Conservation (phyloP, 2,113 vertebrate species). For the Ascaphus truei region DNA sequence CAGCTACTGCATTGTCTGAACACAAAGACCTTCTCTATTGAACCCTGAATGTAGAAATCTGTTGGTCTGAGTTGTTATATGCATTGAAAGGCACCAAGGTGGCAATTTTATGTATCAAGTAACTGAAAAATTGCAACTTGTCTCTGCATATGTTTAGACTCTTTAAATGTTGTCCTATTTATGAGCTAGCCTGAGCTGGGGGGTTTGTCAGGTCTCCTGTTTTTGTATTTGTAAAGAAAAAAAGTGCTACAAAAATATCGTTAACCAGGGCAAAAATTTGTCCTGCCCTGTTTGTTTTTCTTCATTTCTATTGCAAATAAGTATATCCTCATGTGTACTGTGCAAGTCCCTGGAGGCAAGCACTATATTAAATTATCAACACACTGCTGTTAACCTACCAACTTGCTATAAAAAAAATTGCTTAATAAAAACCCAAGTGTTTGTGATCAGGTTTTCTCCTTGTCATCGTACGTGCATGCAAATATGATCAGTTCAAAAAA, state of each 20-base stretch:
- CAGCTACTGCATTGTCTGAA: slow-evolving; percentile 41
- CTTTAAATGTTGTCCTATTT: slow-evolving; percentile 88
- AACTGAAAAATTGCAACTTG: slow-evolving; percentile 80
- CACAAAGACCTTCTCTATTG: slow-evolving; percentile 21
- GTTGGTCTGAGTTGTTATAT: background rate
- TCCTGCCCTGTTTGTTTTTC: slow-evolving; percentile 18
- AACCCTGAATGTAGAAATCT: background rate
- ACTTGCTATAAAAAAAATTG: slow-evolving; percentile 81
- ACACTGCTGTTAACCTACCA: slow-evolving; percentile 86
- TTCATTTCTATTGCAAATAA: slow-evolving; percentile 52
- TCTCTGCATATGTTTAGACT: slow-evolving; percentile 73
- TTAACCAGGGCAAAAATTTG: background rate
- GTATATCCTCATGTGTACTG: slow-evolving; percentile 69
- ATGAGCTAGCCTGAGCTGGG: slow-evolving; percentile 86
- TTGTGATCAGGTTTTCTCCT: slow-evolving; percentile 91
- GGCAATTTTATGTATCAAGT: slow-evolving; percentile 37
- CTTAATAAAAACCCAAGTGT: slow-evolving; percentile 80
- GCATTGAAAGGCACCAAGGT: slow-evolving; percentile 39
- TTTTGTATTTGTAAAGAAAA: slow-evolving; percentile 80
- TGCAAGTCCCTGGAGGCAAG: slow-evolving; percentile 59
- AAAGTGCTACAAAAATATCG: slow-evolving; percentile 49
- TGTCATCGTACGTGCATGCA: slow-evolving; percentile 96
- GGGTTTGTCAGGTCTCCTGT: slow-evolving; percentile 85
- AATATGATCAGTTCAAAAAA: slow-evolving; percentile 89
- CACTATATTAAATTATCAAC: slow-evolving; percentile 73